phyloP scores from a whole-genome alignment of 1,140 invertebrate genomes.

The Sitodiplosis mosellana region DNA sequence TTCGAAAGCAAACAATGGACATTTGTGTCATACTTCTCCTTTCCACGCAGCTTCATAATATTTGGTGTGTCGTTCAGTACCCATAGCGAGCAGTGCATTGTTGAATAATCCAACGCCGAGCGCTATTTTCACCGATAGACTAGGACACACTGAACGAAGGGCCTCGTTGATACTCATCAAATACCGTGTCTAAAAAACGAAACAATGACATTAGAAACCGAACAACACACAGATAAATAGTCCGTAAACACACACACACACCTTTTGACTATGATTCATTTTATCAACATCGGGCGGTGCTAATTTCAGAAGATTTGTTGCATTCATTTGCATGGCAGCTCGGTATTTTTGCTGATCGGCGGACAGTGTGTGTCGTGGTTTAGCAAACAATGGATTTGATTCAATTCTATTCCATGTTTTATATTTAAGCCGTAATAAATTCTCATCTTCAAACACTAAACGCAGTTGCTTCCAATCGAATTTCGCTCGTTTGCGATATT shows the following conservation, averaged over 20 bases:
- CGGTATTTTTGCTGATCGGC: conserved; percentile 53
- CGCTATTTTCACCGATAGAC: conserved; percentile 47
- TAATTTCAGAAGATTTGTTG: conserved; percentile 34
- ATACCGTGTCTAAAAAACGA: conserved; percentile 36
- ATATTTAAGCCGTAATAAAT: conserved; percentile 54
- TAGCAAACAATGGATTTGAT: conserved; percentile 61
- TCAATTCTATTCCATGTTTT: conserved; percentile 63
- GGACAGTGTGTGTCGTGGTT: conserved; percentile 30
- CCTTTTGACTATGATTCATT: conserved; percentile 40
- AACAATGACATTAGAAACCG: neutral
- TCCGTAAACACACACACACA: conserved; percentile 17
- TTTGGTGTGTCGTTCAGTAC: conserved; percentile 54
- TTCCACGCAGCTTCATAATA: conserved; percentile 47
- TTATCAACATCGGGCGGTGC: conserved; percentile 34
- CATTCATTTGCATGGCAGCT: conserved; percentile 39
- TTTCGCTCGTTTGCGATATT: conserved; percentile 47
- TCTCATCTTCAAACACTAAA: conserved; percentile 49
- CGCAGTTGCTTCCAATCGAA: conserved; percentile 68
- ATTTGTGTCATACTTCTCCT: conserved; percentile 1
- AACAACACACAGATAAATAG: neutral
- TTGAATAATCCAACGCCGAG: conserved; percentile 48
- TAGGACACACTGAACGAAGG: conserved; percentile 40
- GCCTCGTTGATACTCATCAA: conserved; percentile 53
- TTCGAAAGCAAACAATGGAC: neutral
- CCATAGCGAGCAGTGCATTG: conserved; percentile 46